Evolutionary conservation across 2,888 invertebrate species (phyloP).

Genomic region (Bombylius discolor): DNA sequence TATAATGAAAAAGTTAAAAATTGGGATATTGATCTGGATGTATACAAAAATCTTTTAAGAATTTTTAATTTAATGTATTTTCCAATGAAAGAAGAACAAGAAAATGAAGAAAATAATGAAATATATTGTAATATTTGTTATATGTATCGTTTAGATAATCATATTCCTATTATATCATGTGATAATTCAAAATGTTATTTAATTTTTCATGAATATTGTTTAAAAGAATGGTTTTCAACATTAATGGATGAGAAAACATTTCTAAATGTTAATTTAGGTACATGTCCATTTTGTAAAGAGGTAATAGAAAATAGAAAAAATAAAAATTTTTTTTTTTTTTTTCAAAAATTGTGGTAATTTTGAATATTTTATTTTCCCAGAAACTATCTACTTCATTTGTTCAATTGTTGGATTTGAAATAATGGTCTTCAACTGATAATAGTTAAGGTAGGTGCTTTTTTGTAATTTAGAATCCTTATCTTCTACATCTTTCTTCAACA

Average conservation of each 20-base stretch:
- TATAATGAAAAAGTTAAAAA: conserved; percentile 27
- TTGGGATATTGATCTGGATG: conserved; percentile 31
- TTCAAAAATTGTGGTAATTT: no score
- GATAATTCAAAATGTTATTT: conserved; percentile 30
- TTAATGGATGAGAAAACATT: conserved; percentile 28
- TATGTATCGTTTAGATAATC: conserved; percentile 27
- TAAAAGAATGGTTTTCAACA: conserved; percentile 32
- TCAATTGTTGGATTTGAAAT: conserved; percentile 19
- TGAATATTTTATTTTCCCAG: conserved; percentile 17
- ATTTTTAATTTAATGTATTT: conserved; percentile 34
- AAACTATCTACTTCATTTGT: conserved; percentile 33
- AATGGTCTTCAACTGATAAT: no score
- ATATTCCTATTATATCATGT: conserved; percentile 32
- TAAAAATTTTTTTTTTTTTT: no score
- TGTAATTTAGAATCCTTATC: no score
- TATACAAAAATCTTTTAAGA: conserved; percentile 32
- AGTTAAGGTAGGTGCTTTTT: no score
- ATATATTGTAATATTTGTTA: conserved; percentile 32
- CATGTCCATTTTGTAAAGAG: conserved; percentile 33
- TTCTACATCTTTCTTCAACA: no score
- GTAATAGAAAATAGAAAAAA: conserved; percentile 14
- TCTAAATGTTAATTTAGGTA: conserved; percentile 29
- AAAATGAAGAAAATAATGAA: not conserved
- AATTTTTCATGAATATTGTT: conserved; percentile 29
- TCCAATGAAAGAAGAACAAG: conserved; percentile 24